Percentiles rank a stretch among this genome's conserved stretches.
These are phyloP conservation scores for Caenorhabditis macrosperma DNA, from an alignment of 2,888 invertebrate species.

Conservation along the genomic window DNA sequence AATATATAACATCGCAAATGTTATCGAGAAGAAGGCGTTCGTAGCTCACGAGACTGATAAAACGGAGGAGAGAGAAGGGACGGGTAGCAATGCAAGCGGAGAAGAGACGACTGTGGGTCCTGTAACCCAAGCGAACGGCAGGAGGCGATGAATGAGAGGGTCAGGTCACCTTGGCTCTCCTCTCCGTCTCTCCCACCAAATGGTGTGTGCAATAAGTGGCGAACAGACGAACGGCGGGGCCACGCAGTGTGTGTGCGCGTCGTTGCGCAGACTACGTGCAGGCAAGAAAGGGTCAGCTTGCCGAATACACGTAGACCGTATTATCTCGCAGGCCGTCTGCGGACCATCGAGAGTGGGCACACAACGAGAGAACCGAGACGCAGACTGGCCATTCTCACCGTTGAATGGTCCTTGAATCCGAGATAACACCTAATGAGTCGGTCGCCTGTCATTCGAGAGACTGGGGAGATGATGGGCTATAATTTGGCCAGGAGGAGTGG, in stretches of 20 bases:
- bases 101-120: neutral
- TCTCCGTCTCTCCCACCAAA: slow-evolving; percentile 1
- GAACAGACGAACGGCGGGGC: slow-evolving; percentile 29
- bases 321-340: slow-evolving; percentile 18
- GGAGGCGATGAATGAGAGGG: slow-evolving; percentile 4
- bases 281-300: slow-evolving; percentile 35
- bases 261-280: slow-evolving; percentile 38
- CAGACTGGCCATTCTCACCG: slow-evolving; percentile 19
- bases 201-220: slow-evolving; percentile 21
- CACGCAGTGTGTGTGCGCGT: slow-evolving; percentile 7
- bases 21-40: neutral
- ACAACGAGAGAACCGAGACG: slow-evolving; percentile 21
- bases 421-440: slow-evolving; percentile 48
- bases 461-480: slow-evolving; percentile 6
- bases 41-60: neutral
- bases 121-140: slow-evolving; percentile 1
- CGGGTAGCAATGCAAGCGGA: neutral
- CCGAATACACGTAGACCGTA: slow-evolving; percentile 24
- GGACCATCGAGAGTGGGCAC: slow-evolving; percentile 42
- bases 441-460: slow-evolving; percentile 4
- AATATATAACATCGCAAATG: neutral
- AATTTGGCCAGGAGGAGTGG: neutral
- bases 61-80: neutral
- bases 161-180: slow-evolving; percentile 34
- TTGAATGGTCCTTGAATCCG: slow-evolving; percentile 43